phyloP scores from a whole-genome alignment of 1,140 invertebrate genomes.

The Tetramorium simillimum region DNA sequence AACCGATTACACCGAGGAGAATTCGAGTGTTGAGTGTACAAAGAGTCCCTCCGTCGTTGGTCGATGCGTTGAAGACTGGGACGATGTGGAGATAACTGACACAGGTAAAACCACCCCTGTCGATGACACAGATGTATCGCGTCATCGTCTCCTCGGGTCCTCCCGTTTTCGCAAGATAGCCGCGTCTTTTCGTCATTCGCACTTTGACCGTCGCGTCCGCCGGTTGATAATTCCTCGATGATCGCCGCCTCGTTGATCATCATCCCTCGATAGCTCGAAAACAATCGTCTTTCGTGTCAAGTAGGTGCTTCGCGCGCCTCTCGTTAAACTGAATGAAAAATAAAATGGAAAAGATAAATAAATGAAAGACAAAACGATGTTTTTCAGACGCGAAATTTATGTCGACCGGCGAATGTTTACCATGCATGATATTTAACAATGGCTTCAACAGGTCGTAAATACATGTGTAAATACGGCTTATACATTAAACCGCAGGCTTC shows the following conservation, averaged over 20 bases:
- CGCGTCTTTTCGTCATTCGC: not conserved
- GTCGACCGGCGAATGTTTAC: not conserved
- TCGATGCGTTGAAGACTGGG: not conserved
- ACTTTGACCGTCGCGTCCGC: not conserved
- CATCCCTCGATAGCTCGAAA: not conserved
- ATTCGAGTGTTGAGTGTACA: not conserved
- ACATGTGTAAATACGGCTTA: not conserved
- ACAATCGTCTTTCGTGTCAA: not conserved
- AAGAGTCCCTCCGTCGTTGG: not conserved
- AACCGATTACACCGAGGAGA: not conserved
- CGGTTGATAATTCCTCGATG: not conserved
- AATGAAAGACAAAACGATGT: not conserved
- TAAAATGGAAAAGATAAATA: not conserved
- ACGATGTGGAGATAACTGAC: not conserved
- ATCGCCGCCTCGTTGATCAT: not conserved
- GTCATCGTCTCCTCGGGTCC: not conserved
- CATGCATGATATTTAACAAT: not conserved
- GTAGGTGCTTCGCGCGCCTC: not conserved
- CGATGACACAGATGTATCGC: too few relatives aligned
- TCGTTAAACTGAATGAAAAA: constrained; percentile 1
- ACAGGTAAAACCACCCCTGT: not conserved
- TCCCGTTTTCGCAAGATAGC: not conserved
- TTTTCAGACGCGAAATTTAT: not conserved
- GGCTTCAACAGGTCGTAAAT: constrained; percentile 15
- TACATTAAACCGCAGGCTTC: constrained; percentile 1